A percentile compares a stretch with the other conserved stretches of the same genome.
phyloP scores from a whole-genome alignment of 2,797 vertebrate genomes.

The Gymnothorax javanicus region DNA sequence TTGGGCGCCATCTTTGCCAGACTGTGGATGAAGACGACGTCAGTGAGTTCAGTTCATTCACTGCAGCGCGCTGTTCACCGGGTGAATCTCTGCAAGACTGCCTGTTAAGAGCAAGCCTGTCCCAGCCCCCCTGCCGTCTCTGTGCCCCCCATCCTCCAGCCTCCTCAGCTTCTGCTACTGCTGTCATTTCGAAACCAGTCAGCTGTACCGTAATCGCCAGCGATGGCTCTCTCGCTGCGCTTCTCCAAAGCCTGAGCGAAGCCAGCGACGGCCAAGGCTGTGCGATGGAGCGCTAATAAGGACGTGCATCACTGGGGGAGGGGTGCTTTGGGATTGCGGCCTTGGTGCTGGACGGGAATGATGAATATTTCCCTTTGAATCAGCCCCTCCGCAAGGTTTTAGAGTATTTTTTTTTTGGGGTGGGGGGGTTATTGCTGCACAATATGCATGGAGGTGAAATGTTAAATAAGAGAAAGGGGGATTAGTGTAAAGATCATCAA shows the following conservation, averaged over 20 bases:
- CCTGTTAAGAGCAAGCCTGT: background rate
- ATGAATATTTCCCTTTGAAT: background rate
- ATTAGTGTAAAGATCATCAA: background rate
- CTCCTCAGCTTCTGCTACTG: constrained; percentile 25
- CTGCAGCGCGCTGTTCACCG: constrained; percentile 35
- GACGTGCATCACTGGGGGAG: background rate
- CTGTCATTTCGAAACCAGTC: constrained; percentile 36
- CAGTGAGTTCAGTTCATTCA: constrained; percentile 47
- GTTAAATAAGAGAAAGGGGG: background rate
- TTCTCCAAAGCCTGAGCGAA: constrained; percentile 19
- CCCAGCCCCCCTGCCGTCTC: background rate
- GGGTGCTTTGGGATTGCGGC: background rate
- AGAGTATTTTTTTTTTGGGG: background rate
- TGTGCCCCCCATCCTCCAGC: background rate
- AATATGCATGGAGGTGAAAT: background rate
- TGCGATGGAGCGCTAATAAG: constrained; percentile 1
- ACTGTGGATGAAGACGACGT: constrained; percentile 39
- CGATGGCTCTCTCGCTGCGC: constrained; percentile 10
- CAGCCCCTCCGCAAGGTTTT: background rate
- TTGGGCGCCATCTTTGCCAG: background rate
- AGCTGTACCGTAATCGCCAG: constrained; percentile 31
- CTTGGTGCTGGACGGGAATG: background rate
- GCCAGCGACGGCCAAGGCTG: constrained; percentile 26
- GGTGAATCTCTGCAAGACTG: constrained; percentile 43
- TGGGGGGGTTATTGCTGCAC: too few relatives aligned